A percentile compares a stretch with the other conserved stretches of the same genome.
These are phyloP conservation scores for Micromesistius poutassou DNA, from an alignment of 2,797 vertebrate species.

Conservation along the genomic window DNA sequence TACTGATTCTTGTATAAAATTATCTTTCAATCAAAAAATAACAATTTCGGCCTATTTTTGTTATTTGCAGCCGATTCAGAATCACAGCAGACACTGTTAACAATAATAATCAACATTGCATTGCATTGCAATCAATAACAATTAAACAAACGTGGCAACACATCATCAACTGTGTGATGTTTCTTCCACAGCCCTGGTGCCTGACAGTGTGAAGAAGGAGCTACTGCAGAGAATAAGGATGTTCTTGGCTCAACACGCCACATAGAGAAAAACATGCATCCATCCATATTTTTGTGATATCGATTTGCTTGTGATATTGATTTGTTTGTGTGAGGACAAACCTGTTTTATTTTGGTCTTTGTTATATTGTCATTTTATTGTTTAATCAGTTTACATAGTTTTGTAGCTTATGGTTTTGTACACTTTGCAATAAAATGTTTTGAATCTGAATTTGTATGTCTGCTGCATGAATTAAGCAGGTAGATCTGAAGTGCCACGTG, in stretches of 20 bases:
- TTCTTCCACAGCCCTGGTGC: conserved; percentile 83
- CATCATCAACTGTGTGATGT: background rate
- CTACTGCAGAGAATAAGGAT: conserved; percentile 96
- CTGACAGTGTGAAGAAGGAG: conserved; percentile 98
- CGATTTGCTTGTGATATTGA: background rate
- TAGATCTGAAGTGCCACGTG: background rate
- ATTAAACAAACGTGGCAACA: too few species aligned
- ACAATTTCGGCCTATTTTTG: too few species aligned
- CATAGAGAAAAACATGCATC: conserved; percentile 47
- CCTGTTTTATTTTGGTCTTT: background rate
- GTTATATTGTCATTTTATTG: background rate
- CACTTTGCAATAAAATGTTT: background rate
- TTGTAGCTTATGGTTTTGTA: background rate
- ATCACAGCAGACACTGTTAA: too few species aligned
- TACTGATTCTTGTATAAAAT: background rate
- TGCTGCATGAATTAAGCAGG: background rate
- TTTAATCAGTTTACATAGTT: background rate
- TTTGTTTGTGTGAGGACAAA: background rate
- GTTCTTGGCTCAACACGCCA: conserved; percentile 92
- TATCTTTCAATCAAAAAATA: too few species aligned
- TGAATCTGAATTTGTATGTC: background rate
- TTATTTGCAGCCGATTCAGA: too few species aligned
- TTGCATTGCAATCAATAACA: background rate
- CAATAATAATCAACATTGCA: background rate
- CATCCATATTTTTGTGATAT: background rate